A percentile compares a stretch with the other conserved stretches of the same genome.
Conservation (phyloP, 1,140 invertebrate species). For the Hestina assimilis region DNA sequence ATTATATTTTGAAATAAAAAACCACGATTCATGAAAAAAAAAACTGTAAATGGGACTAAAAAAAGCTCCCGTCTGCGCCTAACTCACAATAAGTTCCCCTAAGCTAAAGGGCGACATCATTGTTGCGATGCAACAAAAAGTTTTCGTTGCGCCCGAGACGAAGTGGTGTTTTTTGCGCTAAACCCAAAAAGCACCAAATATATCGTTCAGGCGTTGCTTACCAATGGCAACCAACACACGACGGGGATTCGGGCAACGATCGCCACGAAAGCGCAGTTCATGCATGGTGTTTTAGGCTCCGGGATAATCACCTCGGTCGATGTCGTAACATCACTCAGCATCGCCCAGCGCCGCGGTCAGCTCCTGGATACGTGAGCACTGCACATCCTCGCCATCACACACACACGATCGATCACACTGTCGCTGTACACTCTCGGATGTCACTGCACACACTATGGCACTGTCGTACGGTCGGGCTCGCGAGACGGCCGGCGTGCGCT, state of each 20-base stretch:
- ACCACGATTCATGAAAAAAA: slow-evolving; percentile 2
- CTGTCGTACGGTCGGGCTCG: slow-evolving; percentile 38
- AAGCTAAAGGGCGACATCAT: slow-evolving; percentile 55
- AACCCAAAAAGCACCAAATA: slow-evolving; percentile 61
- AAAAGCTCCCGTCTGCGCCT: slow-evolving; percentile 36
- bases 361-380: slow-evolving; percentile 57
- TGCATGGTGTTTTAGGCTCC: slow-evolving; percentile 59
- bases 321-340: slow-evolving; percentile 73
- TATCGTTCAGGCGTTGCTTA: slow-evolving; percentile 54
- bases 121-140: slow-evolving; percentile 61
- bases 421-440: slow-evolving; percentile 41
- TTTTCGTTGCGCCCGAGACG: slow-evolving; percentile 37
- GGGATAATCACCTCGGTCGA: slow-evolving; percentile 74
- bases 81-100: slow-evolving; percentile 45
- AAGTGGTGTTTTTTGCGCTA: slow-evolving; percentile 42
- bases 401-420: slow-evolving; percentile 54
- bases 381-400: slow-evolving; percentile 69
- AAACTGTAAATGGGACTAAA: slow-evolving; percentile 19
- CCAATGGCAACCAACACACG: slow-evolving; percentile 49
- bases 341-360: slow-evolving; percentile 66
- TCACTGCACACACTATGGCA: slow-evolving; percentile 52
- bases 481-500: slow-evolving; percentile 52
- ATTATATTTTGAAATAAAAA: background rate
- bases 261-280: slow-evolving; percentile 37
- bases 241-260: slow-evolving; percentile 36